Conservation (phyloP, 1,140 invertebrate species). For the Ylistrum balloti region DNA sequence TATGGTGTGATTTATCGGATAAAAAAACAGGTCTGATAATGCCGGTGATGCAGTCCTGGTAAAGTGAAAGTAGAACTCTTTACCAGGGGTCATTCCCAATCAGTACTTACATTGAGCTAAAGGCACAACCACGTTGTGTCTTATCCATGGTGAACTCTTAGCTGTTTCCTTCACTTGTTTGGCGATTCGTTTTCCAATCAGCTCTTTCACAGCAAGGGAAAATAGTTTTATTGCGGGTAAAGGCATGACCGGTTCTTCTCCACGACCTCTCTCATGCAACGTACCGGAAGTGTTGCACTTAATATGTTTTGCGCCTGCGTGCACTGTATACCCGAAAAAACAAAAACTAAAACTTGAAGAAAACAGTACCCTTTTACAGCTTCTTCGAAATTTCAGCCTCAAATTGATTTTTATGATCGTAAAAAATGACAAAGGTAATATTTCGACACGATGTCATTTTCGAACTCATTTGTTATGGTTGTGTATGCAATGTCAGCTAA, state of each 20-base stretch:
- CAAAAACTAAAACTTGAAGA: not conserved
- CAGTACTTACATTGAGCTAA: conserved; percentile 19
- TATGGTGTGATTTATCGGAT: too few species aligned
- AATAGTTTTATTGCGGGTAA: not conserved
- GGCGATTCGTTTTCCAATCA: not conserved
- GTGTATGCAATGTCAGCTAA: conserved; percentile 16
- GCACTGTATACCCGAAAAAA: not conserved
- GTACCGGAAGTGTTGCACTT: not conserved
- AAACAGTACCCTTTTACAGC: not conserved
- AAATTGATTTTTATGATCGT: not conserved
- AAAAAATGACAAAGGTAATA: not conserved
- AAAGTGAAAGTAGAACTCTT: conserved; percentile 9
- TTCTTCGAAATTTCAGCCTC: not conserved
- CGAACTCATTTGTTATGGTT: not conserved
- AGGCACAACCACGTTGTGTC: not conserved
- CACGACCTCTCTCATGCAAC: not conserved
- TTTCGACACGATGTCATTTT: not conserved
- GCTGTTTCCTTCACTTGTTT: not conserved
- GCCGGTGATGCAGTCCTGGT: too few species aligned
- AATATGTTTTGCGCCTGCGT: not conserved
- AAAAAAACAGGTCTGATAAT: too few species aligned
- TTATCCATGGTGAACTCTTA: not conserved
- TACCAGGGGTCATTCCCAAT: not conserved
- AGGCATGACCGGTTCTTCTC: not conserved
- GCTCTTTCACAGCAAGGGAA: not conserved